Conservation (phyloP, 2,888 invertebrate genomes). For the Smittia aterrima region DNA sequence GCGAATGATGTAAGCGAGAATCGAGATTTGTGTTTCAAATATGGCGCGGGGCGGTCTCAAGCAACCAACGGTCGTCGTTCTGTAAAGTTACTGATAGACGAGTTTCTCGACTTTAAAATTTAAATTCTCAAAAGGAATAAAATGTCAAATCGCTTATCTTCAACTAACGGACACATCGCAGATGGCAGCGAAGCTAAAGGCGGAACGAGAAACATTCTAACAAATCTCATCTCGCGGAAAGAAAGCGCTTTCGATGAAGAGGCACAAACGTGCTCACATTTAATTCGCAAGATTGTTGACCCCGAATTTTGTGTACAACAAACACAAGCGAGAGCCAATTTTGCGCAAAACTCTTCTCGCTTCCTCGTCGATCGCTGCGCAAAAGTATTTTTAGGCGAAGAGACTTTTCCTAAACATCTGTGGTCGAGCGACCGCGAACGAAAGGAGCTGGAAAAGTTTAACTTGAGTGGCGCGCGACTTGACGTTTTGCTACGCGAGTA, state of each 20-base stretch:
- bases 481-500: background rate
- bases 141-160: too few relatives aligned
- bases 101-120: too few relatives aligned
- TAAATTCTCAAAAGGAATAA: too few relatives aligned
- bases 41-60: background rate
- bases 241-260: background rate
- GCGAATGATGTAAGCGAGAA: background rate
- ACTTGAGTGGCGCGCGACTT: background rate
- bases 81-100: too few relatives aligned
- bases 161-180: too few relatives aligned
- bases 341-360: background rate
- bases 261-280: constrained; percentile 32
- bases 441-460: background rate
- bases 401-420: background rate
- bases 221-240: background rate
- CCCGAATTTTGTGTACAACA: background rate
- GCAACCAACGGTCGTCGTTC: too few relatives aligned
- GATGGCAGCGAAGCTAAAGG: too few relatives aligned
- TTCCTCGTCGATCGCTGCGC: background rate
- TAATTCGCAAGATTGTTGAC: constrained; percentile 24
- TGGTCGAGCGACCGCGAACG: background rate
- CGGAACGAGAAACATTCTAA: too few relatives aligned
- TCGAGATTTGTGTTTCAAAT: background rate
- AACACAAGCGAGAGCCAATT: background rate
- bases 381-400: constrained; percentile 2